Percentiles rank a stretch among this genome's conserved stretches.
Evolutionary conservation across 2,797 vertebrate species (phyloP).

Genomic region (Gallinago solitaria): DNA sequence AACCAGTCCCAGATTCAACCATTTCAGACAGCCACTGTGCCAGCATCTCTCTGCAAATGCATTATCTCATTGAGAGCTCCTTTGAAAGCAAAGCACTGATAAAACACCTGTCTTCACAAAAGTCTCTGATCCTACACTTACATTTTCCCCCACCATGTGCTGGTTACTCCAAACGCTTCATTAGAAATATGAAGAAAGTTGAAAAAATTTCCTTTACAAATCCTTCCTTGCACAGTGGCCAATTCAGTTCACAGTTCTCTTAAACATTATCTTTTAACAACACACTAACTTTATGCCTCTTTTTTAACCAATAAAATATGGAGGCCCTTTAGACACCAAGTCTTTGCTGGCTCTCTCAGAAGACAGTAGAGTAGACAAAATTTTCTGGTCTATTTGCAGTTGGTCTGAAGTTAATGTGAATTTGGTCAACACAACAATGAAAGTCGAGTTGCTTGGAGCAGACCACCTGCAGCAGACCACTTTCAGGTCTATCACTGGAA

Average conservation of each 20-base stretch:
- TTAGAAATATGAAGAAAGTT: neutral
- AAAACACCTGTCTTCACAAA: neutral
- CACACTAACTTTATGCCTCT: neutral
- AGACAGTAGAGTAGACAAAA: neutral
- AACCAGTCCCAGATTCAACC: fast-evolving
- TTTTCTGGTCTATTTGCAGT: neutral
- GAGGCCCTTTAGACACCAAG: neutral
- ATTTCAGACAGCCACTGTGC: neutral
- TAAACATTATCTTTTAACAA: neutral
- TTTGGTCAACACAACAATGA: neutral
- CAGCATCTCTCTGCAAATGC: neutral
- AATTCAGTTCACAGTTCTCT: neutral
- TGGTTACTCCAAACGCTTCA: neutral
- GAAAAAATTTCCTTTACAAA: neutral
- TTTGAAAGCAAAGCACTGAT: neutral
- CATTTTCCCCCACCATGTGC: neutral
- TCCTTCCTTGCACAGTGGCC: neutral
- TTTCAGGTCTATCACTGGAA: neutral
- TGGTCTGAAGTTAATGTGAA: neutral
- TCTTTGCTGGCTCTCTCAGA: neutral
- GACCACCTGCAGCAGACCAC: neutral
- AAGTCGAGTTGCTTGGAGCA: neutral
- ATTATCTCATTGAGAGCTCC: neutral
- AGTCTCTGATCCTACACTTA: neutral
- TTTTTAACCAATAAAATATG: neutral